phyloP scores from a whole-genome alignment of 2,888 invertebrate genomes.

The Tetanocera ferruginea region DNA sequence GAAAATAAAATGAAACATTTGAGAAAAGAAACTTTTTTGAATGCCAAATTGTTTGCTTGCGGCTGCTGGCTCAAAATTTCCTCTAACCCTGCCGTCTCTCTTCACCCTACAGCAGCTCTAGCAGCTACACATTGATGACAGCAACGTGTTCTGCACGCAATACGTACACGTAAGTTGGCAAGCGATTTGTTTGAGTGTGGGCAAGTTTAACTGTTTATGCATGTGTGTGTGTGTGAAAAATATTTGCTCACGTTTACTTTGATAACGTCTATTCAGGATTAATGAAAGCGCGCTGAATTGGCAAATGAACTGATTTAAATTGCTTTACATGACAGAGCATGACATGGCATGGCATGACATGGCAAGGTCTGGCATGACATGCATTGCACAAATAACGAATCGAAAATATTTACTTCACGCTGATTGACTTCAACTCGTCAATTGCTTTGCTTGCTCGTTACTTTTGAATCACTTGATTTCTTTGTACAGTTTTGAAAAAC shows the following conservation, averaged over 20 bases:
- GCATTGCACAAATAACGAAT: neutral
- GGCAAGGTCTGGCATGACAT: neutral
- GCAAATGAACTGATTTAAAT: slow-evolving; percentile 34
- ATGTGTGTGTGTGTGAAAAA: neutral
- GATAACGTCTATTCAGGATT: slow-evolving; percentile 50
- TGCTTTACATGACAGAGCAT: neutral
- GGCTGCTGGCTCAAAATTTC: neutral
- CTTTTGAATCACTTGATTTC: neutral
- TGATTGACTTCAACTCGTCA: slow-evolving; percentile 4
- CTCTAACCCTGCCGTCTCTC: neutral
- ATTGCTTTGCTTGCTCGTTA: neutral
- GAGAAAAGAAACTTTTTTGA: slow-evolving; percentile 12
- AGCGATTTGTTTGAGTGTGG: neutral
- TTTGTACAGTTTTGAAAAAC: no score
- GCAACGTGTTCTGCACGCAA: slow-evolving; percentile 15
- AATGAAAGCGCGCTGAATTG: slow-evolving; percentile 40
- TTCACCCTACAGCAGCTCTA: neutral
- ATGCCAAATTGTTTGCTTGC: slow-evolving; percentile 6
- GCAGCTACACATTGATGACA: neutral
- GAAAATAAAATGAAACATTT: slow-evolving; percentile 17
- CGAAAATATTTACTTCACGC: neutral
- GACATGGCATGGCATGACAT: neutral
- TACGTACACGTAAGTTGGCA: neutral
- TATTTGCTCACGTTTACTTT: slow-evolving; percentile 51
- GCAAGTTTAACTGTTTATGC: neutral